Evolutionary conservation across 2,888 invertebrate genomes (phyloP).

Genomic region (Geophilus truncorum): DNA sequence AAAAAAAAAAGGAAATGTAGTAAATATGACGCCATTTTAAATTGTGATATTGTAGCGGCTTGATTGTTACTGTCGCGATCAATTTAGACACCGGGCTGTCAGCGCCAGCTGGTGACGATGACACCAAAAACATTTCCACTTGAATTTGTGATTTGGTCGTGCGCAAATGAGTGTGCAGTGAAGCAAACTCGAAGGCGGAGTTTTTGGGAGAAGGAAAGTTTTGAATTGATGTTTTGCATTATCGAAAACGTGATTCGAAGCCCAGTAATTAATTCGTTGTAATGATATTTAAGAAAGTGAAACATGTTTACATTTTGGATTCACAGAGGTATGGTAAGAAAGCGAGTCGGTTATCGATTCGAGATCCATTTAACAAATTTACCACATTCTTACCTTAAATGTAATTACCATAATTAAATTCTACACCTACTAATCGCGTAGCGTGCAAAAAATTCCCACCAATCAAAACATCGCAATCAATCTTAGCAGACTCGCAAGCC

Average conservation of each 20-base stretch:
- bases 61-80: conserved; percentile 1
- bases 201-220: too few species aligned
- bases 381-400: background rate
- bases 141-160: conserved; percentile 11
- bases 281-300: background rate
- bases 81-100: conserved; percentile 5
- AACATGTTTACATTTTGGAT: background rate
- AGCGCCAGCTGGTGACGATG: conserved; percentile 25
- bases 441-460: background rate
- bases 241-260: background rate
- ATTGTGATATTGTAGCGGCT: conserved; percentile 14
- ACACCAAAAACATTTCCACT: conserved; percentile 25
- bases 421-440: conserved; percentile 5
- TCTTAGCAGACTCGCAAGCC: background rate
- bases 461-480: conserved; percentile 21
- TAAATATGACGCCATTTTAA: background rate
- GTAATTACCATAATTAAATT: conserved; percentile 11
- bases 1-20: too few species aligned
- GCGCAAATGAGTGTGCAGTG: background rate
- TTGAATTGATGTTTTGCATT: too few species aligned
- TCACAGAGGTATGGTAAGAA: background rate
- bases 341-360: background rate
- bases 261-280: background rate
- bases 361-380: conserved; percentile 13
- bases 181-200: background rate